Base-by-base conservation (phyloP, 1,140 invertebrate species). In the Eubasilissa regina region DNA sequence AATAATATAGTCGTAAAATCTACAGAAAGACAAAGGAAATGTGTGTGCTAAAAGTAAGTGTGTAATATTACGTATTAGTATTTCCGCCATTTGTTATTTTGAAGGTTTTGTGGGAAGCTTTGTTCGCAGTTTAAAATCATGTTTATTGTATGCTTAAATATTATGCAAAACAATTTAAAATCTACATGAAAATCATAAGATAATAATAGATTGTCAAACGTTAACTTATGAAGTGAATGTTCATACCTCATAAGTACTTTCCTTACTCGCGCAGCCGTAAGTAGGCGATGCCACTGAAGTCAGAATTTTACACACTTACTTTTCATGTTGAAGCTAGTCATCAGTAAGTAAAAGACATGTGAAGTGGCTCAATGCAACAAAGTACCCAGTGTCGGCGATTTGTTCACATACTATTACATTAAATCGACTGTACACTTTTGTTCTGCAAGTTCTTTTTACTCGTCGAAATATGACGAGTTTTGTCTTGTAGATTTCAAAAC, bases 281-380 rank as follows among this genome's bases (percentile, higher is more conserved):
- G 25, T 35, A 35, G 25, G 25, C 25, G 25, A 35, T 35, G 25
- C 25, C 25, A 43, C 25, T 64, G 60, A 64, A 64, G 35, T 64
- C 25, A 25, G 25, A 64, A 25, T 64, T 64, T 64, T 21, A 25
- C 60, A 64, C 60, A 64, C n/a, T 64, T 64, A 64, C 1, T 64
- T 64, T 64, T 64, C 35, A 64, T 64, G 25, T n/a, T 43, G 60
- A 64, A 43, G 25, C 60, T 8, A 43, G 60, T 43, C 60, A 64
- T 43, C 60, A 64, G 35, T 64, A 64, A 64, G 60, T 35, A 64
- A 19, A n/a, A 19, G 25, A 64, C 0, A 19, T 7, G 13, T 43
- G 35, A 43, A 35, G 25, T 35, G 25, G 15, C 60, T 19, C 35
- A 8, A n/a, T 11, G 13, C 15, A 10, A 64, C 3, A 62, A 64